These are phyloP conservation scores for Eristalinus aeneus DNA, from an alignment of 2,888 invertebrate species.

Conservation along the genomic window DNA sequence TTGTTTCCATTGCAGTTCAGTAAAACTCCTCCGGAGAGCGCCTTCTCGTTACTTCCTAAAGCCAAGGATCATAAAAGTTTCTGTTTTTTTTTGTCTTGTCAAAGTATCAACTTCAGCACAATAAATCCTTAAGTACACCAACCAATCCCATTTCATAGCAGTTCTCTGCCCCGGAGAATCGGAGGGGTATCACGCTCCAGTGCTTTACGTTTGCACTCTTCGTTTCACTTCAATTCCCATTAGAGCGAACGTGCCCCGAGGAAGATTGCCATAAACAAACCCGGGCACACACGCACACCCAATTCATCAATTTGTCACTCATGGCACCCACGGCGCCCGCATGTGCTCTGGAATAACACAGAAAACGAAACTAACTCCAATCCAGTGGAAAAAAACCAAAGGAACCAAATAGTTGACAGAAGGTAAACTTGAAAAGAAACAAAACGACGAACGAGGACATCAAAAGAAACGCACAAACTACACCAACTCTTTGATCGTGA, in stretches of 20 bases:
- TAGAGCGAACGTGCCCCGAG: background rate
- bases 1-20: too few relatives aligned
- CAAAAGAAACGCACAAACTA: conserved; percentile 13
- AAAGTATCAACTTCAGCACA: background rate
- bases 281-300: background rate
- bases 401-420: conserved; percentile 9
- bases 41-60: background rate
- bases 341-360: conserved; percentile 9
- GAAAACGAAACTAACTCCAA: background rate
- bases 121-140: background rate
- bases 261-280: conserved; percentile 28
- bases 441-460: conserved; percentile 11
- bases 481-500: conserved; percentile 57
- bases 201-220: conserved; percentile 8
- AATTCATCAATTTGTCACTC: background rate
- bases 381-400: background rate
- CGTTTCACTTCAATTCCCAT: conserved; percentile 16
- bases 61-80: background rate
- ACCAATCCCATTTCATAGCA: background rate
- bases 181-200: background rate
- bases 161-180: too few relatives aligned
- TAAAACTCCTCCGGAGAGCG: too few relatives aligned
- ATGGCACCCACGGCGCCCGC: background rate
- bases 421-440: conserved; percentile 27
- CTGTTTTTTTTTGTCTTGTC: background rate